Evolutionary conservation across 2,113 vertebrate species (phyloP).

Genomic region (Alouatta palliata): DNA sequence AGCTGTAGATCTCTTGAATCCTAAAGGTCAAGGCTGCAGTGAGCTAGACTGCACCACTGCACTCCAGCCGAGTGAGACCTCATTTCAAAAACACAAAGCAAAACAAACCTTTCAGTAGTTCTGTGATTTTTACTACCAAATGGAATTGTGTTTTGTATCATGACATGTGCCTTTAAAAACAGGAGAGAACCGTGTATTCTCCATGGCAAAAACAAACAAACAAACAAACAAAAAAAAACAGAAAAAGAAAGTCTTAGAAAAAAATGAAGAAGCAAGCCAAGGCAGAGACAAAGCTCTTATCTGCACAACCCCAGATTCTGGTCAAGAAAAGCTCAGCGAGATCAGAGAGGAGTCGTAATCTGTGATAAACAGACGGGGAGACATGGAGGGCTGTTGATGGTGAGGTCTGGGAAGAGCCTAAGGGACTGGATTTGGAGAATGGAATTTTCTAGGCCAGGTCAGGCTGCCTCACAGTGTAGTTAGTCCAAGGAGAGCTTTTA

Average conservation of each 20-base stretch:
- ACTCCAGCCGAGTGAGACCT: too few species aligned
- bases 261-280: constrained; percentile 41
- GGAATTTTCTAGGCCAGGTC: constrained; percentile 52
- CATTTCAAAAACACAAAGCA: too few species aligned
- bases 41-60: too few species aligned
- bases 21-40: too few species aligned
- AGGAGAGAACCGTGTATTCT: not conserved
- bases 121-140: constrained; percentile 1
- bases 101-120: too few species aligned
- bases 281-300: constrained; percentile 47
- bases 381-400: not conserved
- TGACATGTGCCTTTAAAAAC: constrained; percentile 48
- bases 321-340: constrained; percentile 55
- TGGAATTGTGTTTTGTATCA: constrained; percentile 48
- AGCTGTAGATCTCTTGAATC: too few species aligned
- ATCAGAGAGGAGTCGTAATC: constrained; percentile 61
- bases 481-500: not conserved
- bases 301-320: constrained; percentile 51
- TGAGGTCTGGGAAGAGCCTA: not conserved
- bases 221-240: too few species aligned
- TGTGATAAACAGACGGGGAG: constrained; percentile 20
- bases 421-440: not conserved
- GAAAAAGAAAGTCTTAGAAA: constrained; percentile 49
- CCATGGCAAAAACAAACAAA: not conserved
- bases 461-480: not conserved